Conservation (phyloP, 2,797 vertebrate species). For the Gallinago stenura region DNA sequence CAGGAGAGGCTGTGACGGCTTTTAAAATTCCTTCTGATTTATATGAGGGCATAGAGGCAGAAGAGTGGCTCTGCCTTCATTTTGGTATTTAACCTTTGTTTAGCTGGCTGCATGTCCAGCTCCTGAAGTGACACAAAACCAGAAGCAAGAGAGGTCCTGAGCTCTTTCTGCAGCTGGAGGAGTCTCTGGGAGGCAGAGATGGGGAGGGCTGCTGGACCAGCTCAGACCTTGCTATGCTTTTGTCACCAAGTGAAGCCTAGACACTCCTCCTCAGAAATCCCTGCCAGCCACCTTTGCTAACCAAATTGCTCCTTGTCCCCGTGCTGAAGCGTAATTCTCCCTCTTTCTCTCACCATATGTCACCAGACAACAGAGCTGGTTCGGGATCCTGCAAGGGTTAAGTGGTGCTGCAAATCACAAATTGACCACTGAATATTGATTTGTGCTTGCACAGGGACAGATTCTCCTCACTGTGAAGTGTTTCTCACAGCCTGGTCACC, state of each 20-base stretch:
- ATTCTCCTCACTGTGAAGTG: no score
- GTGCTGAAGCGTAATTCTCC: not conserved
- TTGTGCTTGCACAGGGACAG: not conserved
- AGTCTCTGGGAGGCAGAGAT: not conserved
- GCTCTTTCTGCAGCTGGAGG: not conserved
- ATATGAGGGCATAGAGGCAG: not conserved
- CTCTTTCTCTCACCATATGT: not conserved
- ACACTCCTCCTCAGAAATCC: not conserved
- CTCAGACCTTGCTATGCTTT: not conserved
- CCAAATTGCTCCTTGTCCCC: not conserved
- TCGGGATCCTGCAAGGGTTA: not conserved
- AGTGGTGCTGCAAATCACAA: not conserved
- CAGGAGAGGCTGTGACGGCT: not conserved
- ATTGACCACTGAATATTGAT: rapidly evolving
- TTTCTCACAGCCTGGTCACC: not conserved
- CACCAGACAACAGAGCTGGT: not conserved
- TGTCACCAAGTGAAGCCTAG: not conserved
- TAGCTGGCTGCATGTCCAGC: not conserved
- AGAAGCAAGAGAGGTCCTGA: not conserved
- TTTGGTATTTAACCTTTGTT: not conserved
- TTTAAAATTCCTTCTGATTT: conserved; percentile 45
- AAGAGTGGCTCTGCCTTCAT: not conserved
- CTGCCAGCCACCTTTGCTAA: not conserved
- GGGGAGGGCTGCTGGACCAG: not conserved
- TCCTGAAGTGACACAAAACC: not conserved